Evolutionary conservation across 2,888 invertebrate genomes (phyloP), one percentile per base, ranked within the genome.

Genomic region (Galerucella nymphaeae): DNA sequence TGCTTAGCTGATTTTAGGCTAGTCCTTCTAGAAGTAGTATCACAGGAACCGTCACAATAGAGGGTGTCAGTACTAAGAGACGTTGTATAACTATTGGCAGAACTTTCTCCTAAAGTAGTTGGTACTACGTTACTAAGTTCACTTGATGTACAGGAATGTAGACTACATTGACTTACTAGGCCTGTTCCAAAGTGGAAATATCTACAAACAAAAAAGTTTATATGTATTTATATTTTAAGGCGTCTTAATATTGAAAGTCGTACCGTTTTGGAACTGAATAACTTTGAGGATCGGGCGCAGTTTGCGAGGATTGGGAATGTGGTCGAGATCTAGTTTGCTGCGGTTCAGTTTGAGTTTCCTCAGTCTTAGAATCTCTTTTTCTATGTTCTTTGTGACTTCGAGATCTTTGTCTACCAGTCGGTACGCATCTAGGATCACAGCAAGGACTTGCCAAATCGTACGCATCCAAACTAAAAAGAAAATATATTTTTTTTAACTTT

Each of bases 361-460:
- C 86, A 80, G 86, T 85, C 84, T 85, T 85, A 48, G 86, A 86
- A 78, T 86, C 85, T 81, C 85, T 82, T 74, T 85, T 86, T 61
- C 89, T 88, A 66, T 90, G 90, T 74, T 92, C 92, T 82, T 93
- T 92, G 58, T 89, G 88, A 77, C 88, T 88, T 9, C 89, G 86
- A 53, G 88, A 86, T 57, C 82, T 76, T 30, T 89, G 84, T 50
- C 89, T 82, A 18, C 88, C 83, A 16, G 84, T 87, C 4, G 95
- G 95, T 64, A 95, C 94, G 83, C 95, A 96, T 79, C 94, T 93
- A 0, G 95, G 93, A 84, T 95, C 94, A 84, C 95, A 95, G 83
- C 95, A 95, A 0, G 95, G 94, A 83, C 94, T 94, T 0, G 95
- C 95, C 64, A 95, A 87, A 83, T 95, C 95, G 80, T 96, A 96